phyloP scores from a whole-genome alignment of 2,797 vertebrate species.

The Amphiprion clarkii region DNA sequence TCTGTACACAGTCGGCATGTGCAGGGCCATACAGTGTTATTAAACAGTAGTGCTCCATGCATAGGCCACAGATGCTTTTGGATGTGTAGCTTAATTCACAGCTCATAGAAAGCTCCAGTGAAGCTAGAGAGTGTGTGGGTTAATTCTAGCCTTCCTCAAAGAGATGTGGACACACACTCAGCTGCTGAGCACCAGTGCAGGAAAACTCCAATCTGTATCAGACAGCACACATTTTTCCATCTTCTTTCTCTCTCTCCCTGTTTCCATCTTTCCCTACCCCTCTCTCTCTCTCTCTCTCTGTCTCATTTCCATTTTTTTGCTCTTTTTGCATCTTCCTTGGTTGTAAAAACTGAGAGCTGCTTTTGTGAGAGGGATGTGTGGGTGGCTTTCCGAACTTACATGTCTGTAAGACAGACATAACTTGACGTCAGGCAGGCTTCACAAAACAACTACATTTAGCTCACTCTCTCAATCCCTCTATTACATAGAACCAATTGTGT shows the following conservation, averaged over 20 bases:
- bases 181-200: constrained; percentile 45
- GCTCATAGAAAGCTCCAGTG: constrained; percentile 54
- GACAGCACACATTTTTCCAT: constrained; percentile 54
- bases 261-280: background rate
- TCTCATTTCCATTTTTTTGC: background rate
- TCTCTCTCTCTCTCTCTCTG: background rate
- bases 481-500: constrained; percentile 57
- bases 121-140: constrained; percentile 58
- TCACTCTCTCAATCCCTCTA: constrained; percentile 44
- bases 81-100: constrained; percentile 60
- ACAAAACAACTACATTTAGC: constrained; percentile 71
- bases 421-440: constrained; percentile 63
- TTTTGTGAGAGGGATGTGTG: constrained; percentile 57
- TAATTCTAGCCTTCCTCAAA: constrained; percentile 64
- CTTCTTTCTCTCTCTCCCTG: constrained; percentile 19
- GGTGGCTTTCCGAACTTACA: constrained; percentile 75
- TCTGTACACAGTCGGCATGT: constrained; percentile 51
- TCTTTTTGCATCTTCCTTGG: constrained; percentile 35
- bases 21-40: constrained; percentile 42
- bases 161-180: constrained; percentile 60
- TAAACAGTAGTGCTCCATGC: constrained; percentile 35
- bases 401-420: constrained; percentile 76
- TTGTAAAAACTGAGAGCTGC: constrained; percentile 64
- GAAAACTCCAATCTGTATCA: constrained; percentile 69
- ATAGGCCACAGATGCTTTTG: constrained; percentile 41